phyloP scores from a whole-genome alignment of 2,888 invertebrate species.

The Ellobium chinense region DNA sequence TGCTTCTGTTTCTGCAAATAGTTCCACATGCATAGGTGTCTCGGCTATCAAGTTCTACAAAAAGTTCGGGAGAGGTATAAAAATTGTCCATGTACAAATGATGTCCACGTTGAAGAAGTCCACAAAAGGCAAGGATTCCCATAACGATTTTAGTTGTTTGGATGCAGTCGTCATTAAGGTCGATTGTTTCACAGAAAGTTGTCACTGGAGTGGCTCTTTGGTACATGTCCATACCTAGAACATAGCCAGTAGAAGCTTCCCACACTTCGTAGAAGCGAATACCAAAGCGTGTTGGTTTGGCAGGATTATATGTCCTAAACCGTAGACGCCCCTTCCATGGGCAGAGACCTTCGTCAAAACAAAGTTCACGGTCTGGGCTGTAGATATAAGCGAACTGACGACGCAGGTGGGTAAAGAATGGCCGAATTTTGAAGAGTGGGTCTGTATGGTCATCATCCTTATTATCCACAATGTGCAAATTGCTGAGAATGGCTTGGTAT shows the following conservation, averaged over 20 bases:
- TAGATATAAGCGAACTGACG: too few species aligned
- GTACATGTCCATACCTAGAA: conserved; percentile 31
- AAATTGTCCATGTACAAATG: conserved; percentile 42
- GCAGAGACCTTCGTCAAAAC: conserved; percentile 9
- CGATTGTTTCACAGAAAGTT: background rate
- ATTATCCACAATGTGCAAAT: too few species aligned
- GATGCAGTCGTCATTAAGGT: background rate
- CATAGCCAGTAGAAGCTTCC: conserved; percentile 26
- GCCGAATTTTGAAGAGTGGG: too few species aligned
- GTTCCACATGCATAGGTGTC: conserved; percentile 46
- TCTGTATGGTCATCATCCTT: too few species aligned
- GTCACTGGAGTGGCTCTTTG: background rate
- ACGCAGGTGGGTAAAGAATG: too few species aligned
- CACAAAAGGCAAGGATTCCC: conserved; percentile 13
- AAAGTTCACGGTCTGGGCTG: too few species aligned
- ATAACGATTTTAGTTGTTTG: conserved; percentile 8
- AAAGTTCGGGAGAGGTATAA: conserved; percentile 46
- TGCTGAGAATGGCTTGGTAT: too few species aligned
- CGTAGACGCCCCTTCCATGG: background rate
- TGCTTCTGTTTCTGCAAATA: conserved; percentile 2
- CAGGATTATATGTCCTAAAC: background rate
- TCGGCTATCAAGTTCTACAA: conserved; percentile 27
- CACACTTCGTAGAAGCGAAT: conserved; percentile 5
- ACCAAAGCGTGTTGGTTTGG: background rate
- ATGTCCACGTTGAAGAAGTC: background rate